Conservation (phyloP, 2,888 invertebrate species). For the Pecten maximus region DNA sequence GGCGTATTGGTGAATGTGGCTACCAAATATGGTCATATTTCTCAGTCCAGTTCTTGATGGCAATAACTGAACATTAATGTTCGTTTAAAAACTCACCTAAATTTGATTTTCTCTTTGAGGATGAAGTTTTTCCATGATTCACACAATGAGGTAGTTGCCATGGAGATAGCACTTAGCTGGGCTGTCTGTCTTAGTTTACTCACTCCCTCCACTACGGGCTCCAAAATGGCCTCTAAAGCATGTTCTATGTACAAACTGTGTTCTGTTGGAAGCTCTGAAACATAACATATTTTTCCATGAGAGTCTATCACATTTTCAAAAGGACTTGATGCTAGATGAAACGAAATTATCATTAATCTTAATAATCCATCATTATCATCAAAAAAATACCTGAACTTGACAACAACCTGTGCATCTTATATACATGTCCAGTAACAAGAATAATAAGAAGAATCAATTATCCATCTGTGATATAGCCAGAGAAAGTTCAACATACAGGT, state of each 20-base stretch:
- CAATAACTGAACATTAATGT: no score
- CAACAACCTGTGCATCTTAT: no score
- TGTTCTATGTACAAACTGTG: conserved; percentile 76
- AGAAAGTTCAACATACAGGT: no score
- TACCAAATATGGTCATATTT: no score
- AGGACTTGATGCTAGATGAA: not conserved
- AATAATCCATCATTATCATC: no score
- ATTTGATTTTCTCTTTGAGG: conserved; percentile 78
- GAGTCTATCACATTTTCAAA: not conserved
- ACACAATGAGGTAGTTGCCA: conserved; percentile 76
- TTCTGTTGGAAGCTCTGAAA: conserved; percentile 70
- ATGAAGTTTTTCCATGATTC: conserved; percentile 79
- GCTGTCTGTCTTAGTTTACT: conserved; percentile 74
- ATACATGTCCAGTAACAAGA: no score
- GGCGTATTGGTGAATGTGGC: no score
- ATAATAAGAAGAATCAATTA: no score
- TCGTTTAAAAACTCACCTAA: conserved; percentile 80
- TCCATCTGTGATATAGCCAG: no score
- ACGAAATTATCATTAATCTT: not conserved
- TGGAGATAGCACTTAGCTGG: conserved; percentile 77
- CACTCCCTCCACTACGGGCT: conserved; percentile 78
- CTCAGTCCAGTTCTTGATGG: no score
- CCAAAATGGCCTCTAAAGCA: conserved; percentile 76
- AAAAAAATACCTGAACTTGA: no score
- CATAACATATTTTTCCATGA: no score